Percentiles rank a stretch among this genome's conserved stretches.
These are phyloP conservation scores for Sardina pilchardus DNA, from an alignment of 2,113 vertebrate genomes.

Conservation along the genomic window DNA sequence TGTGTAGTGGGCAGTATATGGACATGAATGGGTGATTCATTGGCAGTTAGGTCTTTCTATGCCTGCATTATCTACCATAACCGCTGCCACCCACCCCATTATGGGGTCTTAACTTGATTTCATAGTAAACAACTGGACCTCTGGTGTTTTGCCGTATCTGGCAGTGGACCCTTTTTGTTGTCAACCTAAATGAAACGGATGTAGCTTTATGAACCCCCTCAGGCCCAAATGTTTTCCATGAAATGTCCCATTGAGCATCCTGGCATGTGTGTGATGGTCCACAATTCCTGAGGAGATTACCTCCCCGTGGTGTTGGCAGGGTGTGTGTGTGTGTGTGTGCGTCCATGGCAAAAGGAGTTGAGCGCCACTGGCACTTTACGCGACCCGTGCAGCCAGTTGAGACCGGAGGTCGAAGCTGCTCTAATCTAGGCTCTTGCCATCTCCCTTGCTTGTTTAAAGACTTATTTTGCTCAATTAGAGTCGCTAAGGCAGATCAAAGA, in stretches of 20 bases:
- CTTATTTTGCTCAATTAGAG: conserved; percentile 28
- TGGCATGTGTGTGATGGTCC: conserved; percentile 22
- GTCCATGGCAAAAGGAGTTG: not conserved
- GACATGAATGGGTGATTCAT: conserved; percentile 11
- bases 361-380: not conserved
- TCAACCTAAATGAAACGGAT: conserved; percentile 28
- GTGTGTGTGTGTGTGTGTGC: conserved; percentile 7
- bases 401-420: conserved; percentile 5
- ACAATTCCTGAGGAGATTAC: conserved; percentile 44
- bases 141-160: conserved; percentile 18
- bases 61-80: not conserved
- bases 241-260: conserved; percentile 39
- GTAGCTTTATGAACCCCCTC: conserved; percentile 21
- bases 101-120: conserved; percentile 25
- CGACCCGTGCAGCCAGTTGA: not conserved
- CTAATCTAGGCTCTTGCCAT: conserved; percentile 35
- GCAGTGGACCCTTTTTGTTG: not conserved
- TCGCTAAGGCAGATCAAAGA: conserved; percentile 49
- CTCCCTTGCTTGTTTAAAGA: not conserved
- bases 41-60: conserved; percentile 4
- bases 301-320: conserved; percentile 48
- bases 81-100: not conserved
- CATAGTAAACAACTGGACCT: conserved; percentile 26
- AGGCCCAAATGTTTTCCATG: not conserved
- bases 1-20: not conserved